Conservation (phyloP, 2,113 vertebrate species). For the Cnemophilus loriae region DNA sequence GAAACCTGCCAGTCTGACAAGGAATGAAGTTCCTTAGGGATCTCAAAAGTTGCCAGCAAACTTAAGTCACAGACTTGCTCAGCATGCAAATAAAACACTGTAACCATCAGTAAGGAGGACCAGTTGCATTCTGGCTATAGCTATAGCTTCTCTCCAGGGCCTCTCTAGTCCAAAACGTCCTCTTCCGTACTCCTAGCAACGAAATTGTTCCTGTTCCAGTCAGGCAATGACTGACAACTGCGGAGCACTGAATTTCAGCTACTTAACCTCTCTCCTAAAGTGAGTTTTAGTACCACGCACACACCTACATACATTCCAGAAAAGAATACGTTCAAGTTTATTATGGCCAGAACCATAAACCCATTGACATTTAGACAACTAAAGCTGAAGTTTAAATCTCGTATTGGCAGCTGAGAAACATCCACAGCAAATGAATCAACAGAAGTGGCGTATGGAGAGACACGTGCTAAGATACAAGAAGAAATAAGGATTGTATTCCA, state of each 20-base stretch:
- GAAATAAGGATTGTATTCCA: not conserved
- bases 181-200: not conserved
- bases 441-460: accelerated
- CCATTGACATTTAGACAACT: not conserved
- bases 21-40: not conserved
- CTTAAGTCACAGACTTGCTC: not conserved
- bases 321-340: not conserved
- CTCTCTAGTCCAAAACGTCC: not conserved
- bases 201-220: not conserved
- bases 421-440: not conserved
- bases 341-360: not conserved
- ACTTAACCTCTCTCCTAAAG: not conserved
- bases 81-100: not conserved
- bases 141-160: not conserved
- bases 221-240: not conserved
- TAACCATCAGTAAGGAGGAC: not conserved
- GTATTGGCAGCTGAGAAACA: not conserved
- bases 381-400: not conserved
- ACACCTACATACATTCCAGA: accelerated
- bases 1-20: not conserved
- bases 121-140: not conserved
- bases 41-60: not conserved
- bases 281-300: not conserved
- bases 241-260: not conserved
- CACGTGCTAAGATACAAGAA: accelerated